Evolutionary conservation across 1,140 invertebrate species (phyloP).

Genomic region (Drosophila cardini): DNA sequence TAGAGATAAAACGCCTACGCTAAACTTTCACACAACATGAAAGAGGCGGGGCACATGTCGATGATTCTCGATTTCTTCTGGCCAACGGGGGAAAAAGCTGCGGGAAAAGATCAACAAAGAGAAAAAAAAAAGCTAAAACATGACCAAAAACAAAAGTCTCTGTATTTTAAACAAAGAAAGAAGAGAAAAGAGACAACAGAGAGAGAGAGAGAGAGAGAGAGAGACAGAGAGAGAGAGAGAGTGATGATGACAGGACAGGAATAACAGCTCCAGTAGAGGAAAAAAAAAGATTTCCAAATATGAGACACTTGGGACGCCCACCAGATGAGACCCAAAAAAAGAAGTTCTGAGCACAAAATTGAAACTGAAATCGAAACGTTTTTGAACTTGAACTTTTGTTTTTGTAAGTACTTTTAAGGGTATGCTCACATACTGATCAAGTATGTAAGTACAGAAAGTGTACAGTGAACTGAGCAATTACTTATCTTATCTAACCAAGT

Average conservation of each 20-base stretch:
- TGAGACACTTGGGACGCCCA: slow-evolving; percentile 50
- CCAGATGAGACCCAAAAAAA: slow-evolving; percentile 25
- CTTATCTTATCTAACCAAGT: too few relatives aligned
- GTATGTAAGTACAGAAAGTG: too few relatives aligned
- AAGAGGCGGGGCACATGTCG: slow-evolving; percentile 17
- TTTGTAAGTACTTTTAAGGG: not conserved
- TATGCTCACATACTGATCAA: not conserved
- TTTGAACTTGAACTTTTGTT: slow-evolving; percentile 69
- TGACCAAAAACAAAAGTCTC: slow-evolving; percentile 20
- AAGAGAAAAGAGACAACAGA: not conserved
- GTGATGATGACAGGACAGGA: slow-evolving; percentile 10
- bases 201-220: not conserved
- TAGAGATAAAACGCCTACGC: slow-evolving; percentile 46
- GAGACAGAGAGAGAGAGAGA: not conserved
- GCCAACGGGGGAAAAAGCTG: slow-evolving; percentile 3
- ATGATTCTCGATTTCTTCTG: not conserved
- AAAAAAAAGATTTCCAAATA: slow-evolving; percentile 20
- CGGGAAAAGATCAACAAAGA: slow-evolving; percentile 31
- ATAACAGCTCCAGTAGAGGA: not conserved
- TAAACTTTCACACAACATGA: slow-evolving; percentile 59
- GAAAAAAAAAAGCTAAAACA: slow-evolving; percentile 34
- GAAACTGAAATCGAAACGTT: slow-evolving; percentile 51
- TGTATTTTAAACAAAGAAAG: slow-evolving; percentile 11
- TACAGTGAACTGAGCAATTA: too few relatives aligned
- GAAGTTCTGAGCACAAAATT: slow-evolving; percentile 12